Evolutionary conservation across 2,888 invertebrate species (phyloP).

Genomic region (Coleophora flavipennella): DNA sequence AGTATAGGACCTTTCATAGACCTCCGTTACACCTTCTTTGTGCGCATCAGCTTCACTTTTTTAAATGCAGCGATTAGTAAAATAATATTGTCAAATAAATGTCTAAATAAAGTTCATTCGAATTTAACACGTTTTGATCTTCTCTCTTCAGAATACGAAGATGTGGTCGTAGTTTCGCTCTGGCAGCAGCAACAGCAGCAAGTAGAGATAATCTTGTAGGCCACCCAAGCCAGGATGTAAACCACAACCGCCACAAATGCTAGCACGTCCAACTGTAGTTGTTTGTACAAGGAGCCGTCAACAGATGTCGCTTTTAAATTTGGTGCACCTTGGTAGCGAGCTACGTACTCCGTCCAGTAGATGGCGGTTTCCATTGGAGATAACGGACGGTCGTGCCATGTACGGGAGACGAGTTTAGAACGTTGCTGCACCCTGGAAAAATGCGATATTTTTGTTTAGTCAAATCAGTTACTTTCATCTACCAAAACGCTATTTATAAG

Average conservation of each 20-base stretch:
- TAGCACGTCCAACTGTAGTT: slow-evolving; percentile 55
- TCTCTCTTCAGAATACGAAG: slow-evolving; percentile 31
- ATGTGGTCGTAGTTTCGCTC: slow-evolving; percentile 21
- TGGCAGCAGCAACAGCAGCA: slow-evolving; percentile 51
- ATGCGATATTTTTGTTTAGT: too few species aligned
- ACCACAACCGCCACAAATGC: slow-evolving; percentile 45
- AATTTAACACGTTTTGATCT: slow-evolving; percentile 56
- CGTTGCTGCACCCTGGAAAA: slow-evolving; percentile 45
- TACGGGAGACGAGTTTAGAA: slow-evolving; percentile 53
- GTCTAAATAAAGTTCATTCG: slow-evolving; percentile 30
- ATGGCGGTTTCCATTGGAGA: slow-evolving; percentile 68
- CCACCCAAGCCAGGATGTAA: slow-evolving; percentile 40
- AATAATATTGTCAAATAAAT: too few species aligned
- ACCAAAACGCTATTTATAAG: too few species aligned
- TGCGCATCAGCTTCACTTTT: too few species aligned
- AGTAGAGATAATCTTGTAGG: slow-evolving; percentile 43
- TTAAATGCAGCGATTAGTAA: too few species aligned
- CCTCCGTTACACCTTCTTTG: too few species aligned
- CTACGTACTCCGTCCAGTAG: slow-evolving; percentile 74
- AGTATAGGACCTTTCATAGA: too few species aligned
- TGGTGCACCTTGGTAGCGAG: slow-evolving; percentile 56
- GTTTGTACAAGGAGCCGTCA: slow-evolving; percentile 45
- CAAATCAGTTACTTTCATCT: too few species aligned
- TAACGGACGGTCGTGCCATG: slow-evolving; percentile 69
- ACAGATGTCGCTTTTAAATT: slow-evolving; percentile 48